A percentile compares a stretch with the other conserved stretches of the same genome.
Evolutionary conservation across 2,113 vertebrate species (phyloP).

Genomic region (Seriola aureovittata): DNA sequence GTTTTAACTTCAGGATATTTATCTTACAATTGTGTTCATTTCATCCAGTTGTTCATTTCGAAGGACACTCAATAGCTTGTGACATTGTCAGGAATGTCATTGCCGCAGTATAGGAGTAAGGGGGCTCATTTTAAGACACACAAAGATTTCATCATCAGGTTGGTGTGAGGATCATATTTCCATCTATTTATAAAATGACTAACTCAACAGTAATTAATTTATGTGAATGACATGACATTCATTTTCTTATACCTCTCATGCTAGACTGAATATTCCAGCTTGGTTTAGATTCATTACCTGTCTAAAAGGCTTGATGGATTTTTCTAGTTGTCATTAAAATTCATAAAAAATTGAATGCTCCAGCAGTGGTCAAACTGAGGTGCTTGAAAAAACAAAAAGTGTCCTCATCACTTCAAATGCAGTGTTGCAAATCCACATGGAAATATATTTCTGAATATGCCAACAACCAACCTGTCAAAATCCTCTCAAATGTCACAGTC

Average conservation of each 20-base stretch:
- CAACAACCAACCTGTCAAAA: not conserved
- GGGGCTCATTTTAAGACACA: too few species aligned
- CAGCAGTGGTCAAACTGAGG: not conserved
- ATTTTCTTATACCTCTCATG: not conserved
- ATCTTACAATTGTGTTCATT: not conserved
- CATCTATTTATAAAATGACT: not conserved
- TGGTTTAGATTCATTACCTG: not conserved
- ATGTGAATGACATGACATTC: not conserved
- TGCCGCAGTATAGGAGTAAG: not conserved
- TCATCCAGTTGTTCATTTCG: slow-evolving; percentile 26
- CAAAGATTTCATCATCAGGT: too few species aligned
- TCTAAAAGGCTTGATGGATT: not conserved
- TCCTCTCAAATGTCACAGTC: slow-evolving; percentile 33
- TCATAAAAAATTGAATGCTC: not conserved
- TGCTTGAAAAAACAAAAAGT: not conserved
- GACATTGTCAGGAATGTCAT: slow-evolving; percentile 1
- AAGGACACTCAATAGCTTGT: not conserved
- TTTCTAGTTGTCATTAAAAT: not conserved
- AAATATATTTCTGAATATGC: not conserved
- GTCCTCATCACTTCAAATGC: not conserved
- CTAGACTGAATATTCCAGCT: not conserved
- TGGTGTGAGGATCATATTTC: slow-evolving; percentile 2
- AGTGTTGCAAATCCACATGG: not conserved
- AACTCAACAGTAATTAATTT: not conserved
- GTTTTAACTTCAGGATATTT: slow-evolving; percentile 31